A percentile compares a stretch with the other conserved stretches of the same genome.
These are phyloP conservation scores for Chamaea fasciata DNA, from an alignment of 2,113 vertebrate genomes.

Conservation along the genomic window DNA sequence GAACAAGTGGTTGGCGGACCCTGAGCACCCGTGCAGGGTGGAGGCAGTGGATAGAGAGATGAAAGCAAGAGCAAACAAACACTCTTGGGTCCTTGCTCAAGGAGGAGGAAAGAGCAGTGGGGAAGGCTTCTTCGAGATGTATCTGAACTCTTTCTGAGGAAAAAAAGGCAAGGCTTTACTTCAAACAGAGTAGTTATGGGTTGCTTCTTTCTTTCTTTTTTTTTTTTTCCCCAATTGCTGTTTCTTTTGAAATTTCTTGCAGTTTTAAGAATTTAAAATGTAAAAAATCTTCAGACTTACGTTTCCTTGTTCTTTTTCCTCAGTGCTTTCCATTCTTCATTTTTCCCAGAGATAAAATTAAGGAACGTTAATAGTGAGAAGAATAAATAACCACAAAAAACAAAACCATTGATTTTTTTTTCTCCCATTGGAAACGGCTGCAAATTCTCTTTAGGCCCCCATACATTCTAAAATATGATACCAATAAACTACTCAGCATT, in stretches of 20 bases:
- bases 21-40: fast-evolving
- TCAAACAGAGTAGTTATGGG: background rate
- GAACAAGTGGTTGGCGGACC: background rate
- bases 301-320: background rate
- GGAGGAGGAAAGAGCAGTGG: background rate
- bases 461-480: background rate
- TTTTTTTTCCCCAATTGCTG: background rate
- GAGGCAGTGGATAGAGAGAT: background rate
- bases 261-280: background rate
- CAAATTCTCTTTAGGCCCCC: background rate
- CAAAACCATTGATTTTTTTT: background rate
- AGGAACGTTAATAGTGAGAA: background rate
- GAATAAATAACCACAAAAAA: background rate
- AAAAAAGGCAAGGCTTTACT: background rate
- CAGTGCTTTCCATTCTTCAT: fast-evolving
- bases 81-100: background rate
- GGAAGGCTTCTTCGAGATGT: background rate
- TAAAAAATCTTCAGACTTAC: background rate
- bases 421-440: background rate
- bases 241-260: background rate
- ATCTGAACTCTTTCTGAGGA: background rate
- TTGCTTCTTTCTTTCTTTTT: background rate
- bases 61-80: fast-evolving
- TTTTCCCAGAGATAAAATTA: background rate
- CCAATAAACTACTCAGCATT: background rate